phyloP scores from a whole-genome alignment of 1,140 invertebrate species.

The Odontomachus brunneus region DNA sequence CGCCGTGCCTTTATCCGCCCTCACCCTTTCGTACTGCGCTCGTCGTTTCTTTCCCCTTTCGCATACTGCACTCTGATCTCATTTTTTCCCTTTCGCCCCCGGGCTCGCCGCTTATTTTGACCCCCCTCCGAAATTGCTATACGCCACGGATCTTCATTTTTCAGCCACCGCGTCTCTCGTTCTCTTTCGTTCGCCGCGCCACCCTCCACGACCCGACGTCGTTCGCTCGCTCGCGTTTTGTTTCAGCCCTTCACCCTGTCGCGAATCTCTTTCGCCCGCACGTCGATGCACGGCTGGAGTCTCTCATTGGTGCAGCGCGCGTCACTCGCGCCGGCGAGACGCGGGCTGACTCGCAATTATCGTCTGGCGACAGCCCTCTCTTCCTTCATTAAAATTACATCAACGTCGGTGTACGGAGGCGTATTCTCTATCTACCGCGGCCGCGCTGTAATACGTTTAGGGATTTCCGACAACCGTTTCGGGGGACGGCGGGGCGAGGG shows the following conservation, averaged over 20 bases:
- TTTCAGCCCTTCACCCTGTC: constrained; percentile 16
- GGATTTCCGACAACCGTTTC: constrained; percentile 67
- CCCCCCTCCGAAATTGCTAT: constrained; percentile 8
- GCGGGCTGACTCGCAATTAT: constrained; percentile 67
- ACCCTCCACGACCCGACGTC: too few relatives aligned
- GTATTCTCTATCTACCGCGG: constrained; percentile 59
- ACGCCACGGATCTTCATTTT: constrained; percentile 5
- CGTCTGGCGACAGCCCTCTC: constrained; percentile 39
- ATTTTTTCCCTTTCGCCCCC: not conserved
- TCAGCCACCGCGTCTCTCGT: constrained; percentile 4
- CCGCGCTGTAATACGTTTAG: constrained; percentile 65
- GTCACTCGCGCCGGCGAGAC: constrained; percentile 5
- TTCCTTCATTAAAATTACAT: constrained; percentile 74
- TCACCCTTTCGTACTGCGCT: not conserved
- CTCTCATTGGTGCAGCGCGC: constrained; percentile 32
- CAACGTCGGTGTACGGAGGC: constrained; percentile 63
- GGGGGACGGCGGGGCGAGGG: constrained; percentile 5
- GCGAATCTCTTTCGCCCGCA: constrained; percentile 40
- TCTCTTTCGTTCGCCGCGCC: not conserved
- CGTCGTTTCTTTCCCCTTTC: constrained; percentile 39
- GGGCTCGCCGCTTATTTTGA: constrained; percentile 26
- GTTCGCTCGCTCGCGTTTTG: constrained; percentile 27
- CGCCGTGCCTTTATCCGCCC: not conserved
- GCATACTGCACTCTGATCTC: constrained; percentile 35
- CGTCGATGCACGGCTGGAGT: constrained; percentile 34